Base-by-base conservation (phyloP, 2,888 invertebrate species). In the Darwinula stevensoni region DNA sequence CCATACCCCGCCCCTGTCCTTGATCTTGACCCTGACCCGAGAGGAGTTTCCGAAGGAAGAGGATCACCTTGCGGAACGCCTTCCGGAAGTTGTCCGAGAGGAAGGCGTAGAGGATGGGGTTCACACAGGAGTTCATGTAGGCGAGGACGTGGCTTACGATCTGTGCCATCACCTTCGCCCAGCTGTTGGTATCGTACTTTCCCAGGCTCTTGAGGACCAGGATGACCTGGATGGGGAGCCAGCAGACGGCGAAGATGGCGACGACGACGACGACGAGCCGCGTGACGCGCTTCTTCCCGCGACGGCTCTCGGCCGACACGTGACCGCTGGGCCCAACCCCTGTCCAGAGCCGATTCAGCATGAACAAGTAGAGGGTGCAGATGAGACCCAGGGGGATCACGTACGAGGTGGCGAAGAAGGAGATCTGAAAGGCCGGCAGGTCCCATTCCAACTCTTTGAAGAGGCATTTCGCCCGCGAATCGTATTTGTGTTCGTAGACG, bases 81-180 rank as follows among this genome's bases (percentile, higher is more conserved):
- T 78, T 70, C 42, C 84, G 64, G 55, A 88, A 86, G 55, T 82
- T 82, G 45, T 86, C 84, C 2, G 82, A 84, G 31, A 86, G 61
- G 53, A 86, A 80, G 3, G 84, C 84, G 55, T 88, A 88, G 31
- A 88, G 62, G 41, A 88, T 70, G 0, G 86, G 86, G 54, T 88
- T 86, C 44, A 88, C 71, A 50, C 86, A 86, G 45, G 75, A 75
- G 59, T 84, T 88, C 57, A 72, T 76, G 54, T 88, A 88, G 13
- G 84, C 84, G 36, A 74, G 53, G 14, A 73, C 71, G 44, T 74
- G 74, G 2, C 68, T 64, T 31, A 67, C 62, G 38, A 74, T 72
- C 56, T 74, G 74, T 16, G 69, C 58, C 37, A 68, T 66, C 44
- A 74, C 67, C 32, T 65, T 64, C 4, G 36, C 28, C 45, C 63